Evolutionary conservation across 2,888 invertebrate species (phyloP).

Genomic region (Sepiola atlantica): DNA sequence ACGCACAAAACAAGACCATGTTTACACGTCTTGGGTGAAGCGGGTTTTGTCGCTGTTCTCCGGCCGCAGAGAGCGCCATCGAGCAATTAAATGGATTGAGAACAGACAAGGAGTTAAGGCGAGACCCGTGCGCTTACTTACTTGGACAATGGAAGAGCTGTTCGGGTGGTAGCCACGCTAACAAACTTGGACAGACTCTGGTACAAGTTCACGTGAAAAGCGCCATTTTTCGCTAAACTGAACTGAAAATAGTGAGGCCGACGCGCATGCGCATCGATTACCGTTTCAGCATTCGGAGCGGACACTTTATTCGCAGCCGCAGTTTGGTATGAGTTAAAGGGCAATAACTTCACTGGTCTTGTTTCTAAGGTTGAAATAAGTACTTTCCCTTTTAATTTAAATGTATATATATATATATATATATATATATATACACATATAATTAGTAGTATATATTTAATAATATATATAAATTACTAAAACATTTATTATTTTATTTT

Average conservation of each 20-base stretch:
- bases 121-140: conserved; percentile 23
- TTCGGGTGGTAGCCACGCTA: conserved; percentile 42
- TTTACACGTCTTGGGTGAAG: not conserved
- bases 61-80: not conserved
- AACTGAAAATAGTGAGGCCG: conserved; percentile 44
- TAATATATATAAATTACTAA: no score
- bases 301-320: conserved; percentile 23
- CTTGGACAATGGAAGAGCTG: conserved; percentile 44
- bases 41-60: not conserved
- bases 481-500: no score
- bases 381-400: not conserved
- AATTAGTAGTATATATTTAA: no score
- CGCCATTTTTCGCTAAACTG: conserved; percentile 47
- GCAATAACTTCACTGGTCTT: not conserved
- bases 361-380: not conserved
- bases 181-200: conserved; percentile 45
- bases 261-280: conserved; percentile 43
- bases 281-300: not conserved
- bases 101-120: not conserved
- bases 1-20: not conserved
- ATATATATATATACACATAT: no score
- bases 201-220: conserved; percentile 46
- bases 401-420: not conserved
- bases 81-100: not conserved
- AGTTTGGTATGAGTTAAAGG: conserved; percentile 40